Percentiles rank a stretch among this genome's conserved stretches.
Evolutionary conservation across 2,888 invertebrate species (phyloP).

Genomic region (Catonia carolina): DNA sequence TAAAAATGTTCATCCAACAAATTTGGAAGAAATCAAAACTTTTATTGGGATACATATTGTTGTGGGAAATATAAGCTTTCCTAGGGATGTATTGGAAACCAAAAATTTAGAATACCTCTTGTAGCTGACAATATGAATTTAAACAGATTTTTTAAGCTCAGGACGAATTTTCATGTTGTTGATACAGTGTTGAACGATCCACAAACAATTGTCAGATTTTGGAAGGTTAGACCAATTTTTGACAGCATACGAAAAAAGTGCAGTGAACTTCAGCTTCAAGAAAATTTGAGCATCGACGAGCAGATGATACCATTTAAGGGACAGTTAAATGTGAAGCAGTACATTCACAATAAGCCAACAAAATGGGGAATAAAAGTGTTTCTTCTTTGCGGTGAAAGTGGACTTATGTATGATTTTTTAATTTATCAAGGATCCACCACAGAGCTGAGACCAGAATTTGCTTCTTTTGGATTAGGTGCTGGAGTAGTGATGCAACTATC

Average conservation of each 20-base stretch:
- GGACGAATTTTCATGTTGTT: constrained; percentile 29
- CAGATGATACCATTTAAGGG: constrained; percentile 34
- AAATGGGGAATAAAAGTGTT: constrained; percentile 33
- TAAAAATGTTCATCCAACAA: no score
- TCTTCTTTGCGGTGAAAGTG: constrained; percentile 30
- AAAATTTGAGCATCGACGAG: no score
- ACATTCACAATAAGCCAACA: no score
- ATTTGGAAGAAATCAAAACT: constrained; percentile 27
- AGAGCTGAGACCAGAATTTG: constrained; percentile 13
- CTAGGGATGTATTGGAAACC: constrained; percentile 30
- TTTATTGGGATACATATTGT: constrained; percentile 33
- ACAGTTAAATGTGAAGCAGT: constrained; percentile 31
- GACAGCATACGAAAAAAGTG: constrained; percentile 13
- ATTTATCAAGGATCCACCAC: constrained; percentile 32
- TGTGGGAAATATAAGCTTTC: constrained; percentile 34
- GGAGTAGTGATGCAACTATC: constrained; percentile 26
- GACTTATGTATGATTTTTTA: constrained; percentile 31
- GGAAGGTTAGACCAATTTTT: constrained; percentile 23
- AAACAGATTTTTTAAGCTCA: constrained; percentile 30
- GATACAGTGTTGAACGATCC: constrained; percentile 3
- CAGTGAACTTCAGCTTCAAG: constrained; percentile 3
- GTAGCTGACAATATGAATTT: constrained; percentile 29
- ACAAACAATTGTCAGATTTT: constrained; percentile 16
- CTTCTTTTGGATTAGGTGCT: constrained; percentile 26
- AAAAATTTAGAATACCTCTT: constrained; percentile 29